These are phyloP conservation scores for Vulpes lagopus DNA, from an alignment of 2,113 vertebrate genomes.

Conservation along the genomic window DNA sequence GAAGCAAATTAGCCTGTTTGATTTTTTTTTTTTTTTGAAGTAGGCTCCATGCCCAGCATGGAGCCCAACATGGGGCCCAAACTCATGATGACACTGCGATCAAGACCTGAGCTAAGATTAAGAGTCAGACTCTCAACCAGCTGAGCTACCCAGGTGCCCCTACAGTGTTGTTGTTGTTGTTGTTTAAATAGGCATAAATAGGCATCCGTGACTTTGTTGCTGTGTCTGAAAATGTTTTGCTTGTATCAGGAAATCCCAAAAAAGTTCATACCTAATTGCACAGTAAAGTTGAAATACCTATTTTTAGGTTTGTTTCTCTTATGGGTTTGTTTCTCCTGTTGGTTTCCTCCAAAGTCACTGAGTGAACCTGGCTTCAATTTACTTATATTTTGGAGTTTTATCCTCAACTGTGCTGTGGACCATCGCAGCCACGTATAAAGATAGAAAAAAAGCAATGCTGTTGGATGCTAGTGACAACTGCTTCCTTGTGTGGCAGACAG, in stretches of 20 bases:
- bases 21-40: not conserved
- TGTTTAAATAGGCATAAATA: not conserved
- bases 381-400: not conserved
- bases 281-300: not conserved
- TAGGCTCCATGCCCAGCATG: not conserved
- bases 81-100: not conserved
- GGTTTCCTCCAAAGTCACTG: not conserved
- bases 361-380: not conserved
- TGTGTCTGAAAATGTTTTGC: not conserved
- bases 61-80: not conserved
- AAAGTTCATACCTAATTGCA: not conserved
- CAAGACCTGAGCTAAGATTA: not conserved
- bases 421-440: not conserved
- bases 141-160: not conserved
- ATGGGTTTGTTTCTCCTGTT: not conserved
- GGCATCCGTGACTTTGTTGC: not conserved
- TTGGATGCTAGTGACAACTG: slow-evolving; percentile 33
- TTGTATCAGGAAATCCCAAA: not conserved
- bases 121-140: not conserved
- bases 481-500: not conserved
- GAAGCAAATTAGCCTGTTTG: slow-evolving; percentile 73
- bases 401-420: not conserved
- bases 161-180: not conserved
- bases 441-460: not conserved
- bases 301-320: not conserved